These are phyloP conservation scores for Hirtodrosophila cameraria DNA, from an alignment of 2,888 invertebrate species.

Conservation along the genomic window DNA sequence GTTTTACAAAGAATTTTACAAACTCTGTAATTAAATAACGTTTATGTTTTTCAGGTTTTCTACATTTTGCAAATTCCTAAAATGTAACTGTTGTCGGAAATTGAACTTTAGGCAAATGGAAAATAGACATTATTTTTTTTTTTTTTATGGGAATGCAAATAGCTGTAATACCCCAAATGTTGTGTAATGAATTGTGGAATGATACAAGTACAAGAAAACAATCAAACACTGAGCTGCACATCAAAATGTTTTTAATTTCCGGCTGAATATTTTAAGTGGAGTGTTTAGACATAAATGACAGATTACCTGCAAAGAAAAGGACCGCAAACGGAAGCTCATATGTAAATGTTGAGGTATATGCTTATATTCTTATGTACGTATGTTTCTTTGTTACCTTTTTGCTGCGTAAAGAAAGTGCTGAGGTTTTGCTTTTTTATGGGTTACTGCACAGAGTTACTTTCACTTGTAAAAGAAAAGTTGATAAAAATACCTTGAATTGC, in stretches of 20 bases:
- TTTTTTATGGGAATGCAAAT: no score
- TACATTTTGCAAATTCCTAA: no score
- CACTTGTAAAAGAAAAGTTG: constrained; percentile 12
- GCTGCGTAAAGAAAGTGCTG: not conserved
- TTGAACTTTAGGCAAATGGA: no score
- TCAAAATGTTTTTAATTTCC: constrained; percentile 39
- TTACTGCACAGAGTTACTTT: not conserved
- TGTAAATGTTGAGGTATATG: constrained; percentile 9
- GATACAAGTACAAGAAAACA: not conserved
- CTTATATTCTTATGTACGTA: not conserved
- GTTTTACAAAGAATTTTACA: no score
- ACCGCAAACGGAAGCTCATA: not conserved
- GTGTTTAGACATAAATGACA: constrained; percentile 1
- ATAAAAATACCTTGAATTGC: constrained; percentile 4
- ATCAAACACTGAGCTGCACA: not conserved
- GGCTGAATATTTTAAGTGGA: constrained; percentile 12
- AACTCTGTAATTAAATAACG: no score
- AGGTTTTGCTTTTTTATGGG: constrained; percentile 4
- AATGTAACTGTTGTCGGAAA: no score
- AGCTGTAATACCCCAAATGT: no score
- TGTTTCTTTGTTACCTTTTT: not conserved
- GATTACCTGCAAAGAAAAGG: not conserved
- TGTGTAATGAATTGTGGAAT: no score
- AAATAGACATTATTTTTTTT: no score
- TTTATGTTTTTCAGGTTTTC: no score